phyloP scores from a whole-genome alignment of 2,888 invertebrate genomes.

The Ormyrus rosae region DNA sequence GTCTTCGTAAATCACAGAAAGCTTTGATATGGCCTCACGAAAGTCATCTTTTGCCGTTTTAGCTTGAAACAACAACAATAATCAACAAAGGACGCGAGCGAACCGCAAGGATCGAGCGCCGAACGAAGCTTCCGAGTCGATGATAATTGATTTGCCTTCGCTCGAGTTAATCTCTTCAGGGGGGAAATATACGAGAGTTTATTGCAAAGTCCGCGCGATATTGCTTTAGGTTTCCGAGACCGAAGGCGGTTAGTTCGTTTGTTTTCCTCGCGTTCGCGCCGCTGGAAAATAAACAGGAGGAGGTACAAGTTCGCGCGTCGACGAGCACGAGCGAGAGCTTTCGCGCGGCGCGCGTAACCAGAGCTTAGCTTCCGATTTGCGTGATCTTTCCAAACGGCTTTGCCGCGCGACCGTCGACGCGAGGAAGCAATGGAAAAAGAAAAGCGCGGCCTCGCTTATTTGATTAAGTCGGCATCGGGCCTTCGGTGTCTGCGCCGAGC shows the following conservation, averaged over 20 bases:
- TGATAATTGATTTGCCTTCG: constrained; percentile 1
- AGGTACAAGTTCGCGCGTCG: constrained; percentile 7
- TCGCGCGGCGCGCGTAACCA: too few relatives aligned
- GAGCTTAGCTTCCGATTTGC: constrained; percentile 5
- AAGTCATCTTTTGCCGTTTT: constrained; percentile 51
- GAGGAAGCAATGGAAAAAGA: not conserved
- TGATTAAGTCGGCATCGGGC: not conserved
- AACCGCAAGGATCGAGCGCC: constrained; percentile 32
- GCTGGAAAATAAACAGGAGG: constrained; percentile 4
- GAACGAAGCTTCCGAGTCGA: constrained; percentile 36
- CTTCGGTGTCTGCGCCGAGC: too few relatives aligned
- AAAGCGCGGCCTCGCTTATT: not conserved
- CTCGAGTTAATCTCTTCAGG: not conserved
- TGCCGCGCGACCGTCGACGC: not conserved
- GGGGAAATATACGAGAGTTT: not conserved
- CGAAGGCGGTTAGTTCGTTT: constrained; percentile 12
- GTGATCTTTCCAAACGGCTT: not conserved
- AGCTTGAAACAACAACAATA: constrained; percentile 35
- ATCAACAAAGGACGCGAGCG: constrained; percentile 19
- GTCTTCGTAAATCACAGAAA: constrained; percentile 74
- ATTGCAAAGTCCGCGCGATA: constrained; percentile 36
- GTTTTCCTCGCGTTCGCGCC: not conserved
- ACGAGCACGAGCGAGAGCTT: constrained; percentile 7
- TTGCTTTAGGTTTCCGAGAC: constrained; percentile 39
- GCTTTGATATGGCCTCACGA: constrained; percentile 73